Percentiles rank a stretch among this genome's conserved stretches.
These are phyloP conservation scores for Eumaeus atala DNA, from an alignment of 1,140 invertebrate species.

Conservation along the genomic window DNA sequence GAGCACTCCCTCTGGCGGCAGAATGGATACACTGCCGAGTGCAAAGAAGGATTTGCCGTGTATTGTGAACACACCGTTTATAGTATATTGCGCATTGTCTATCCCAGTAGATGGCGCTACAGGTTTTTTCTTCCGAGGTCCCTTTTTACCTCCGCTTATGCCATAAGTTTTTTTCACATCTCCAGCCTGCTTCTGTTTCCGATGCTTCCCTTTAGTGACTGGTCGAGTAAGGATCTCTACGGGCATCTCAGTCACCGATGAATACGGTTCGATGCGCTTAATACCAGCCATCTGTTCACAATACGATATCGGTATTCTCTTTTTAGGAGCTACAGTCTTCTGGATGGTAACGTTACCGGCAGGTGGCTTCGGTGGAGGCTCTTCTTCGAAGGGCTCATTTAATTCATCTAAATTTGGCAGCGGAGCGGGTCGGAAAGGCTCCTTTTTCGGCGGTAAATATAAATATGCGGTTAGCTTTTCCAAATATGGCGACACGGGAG, in stretches of 20 bases:
- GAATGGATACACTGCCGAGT: conserved; percentile 40
- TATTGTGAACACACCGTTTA: conserved; percentile 44
- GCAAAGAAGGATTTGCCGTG: conserved; percentile 40
- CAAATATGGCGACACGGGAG: conserved; percentile 48
- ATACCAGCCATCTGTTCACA: conserved; percentile 53
- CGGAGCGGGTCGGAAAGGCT: conserved; percentile 36
- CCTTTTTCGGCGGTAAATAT: conserved; percentile 35
- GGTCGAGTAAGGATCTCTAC: conserved; percentile 34
- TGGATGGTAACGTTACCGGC: conserved; percentile 41
- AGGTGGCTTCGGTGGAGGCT: conserved; percentile 38
- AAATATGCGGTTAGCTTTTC: conserved; percentile 44
- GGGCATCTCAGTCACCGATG: conserved; percentile 31
- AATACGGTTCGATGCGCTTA: conserved; percentile 36
- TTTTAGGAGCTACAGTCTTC: conserved; percentile 42
- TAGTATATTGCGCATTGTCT: conserved; percentile 47
- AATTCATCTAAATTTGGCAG: conserved; percentile 49
- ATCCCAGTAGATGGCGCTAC: conserved; percentile 45
- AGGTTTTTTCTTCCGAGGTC: conserved; percentile 37
- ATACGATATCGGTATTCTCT: conserved; percentile 35
- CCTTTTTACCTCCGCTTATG: conserved; percentile 30
- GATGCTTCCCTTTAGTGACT: conserved; percentile 19
- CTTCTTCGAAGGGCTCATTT: conserved; percentile 53
- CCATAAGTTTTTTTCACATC: conserved; percentile 50
- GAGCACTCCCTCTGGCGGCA: conserved; percentile 43
- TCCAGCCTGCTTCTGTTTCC: conserved; percentile 37